Evolutionary conservation across 2,797 vertebrate genomes (phyloP), one percentile per base, ranked within the genome.

Genomic region (Myripristis jacobus): DNA sequence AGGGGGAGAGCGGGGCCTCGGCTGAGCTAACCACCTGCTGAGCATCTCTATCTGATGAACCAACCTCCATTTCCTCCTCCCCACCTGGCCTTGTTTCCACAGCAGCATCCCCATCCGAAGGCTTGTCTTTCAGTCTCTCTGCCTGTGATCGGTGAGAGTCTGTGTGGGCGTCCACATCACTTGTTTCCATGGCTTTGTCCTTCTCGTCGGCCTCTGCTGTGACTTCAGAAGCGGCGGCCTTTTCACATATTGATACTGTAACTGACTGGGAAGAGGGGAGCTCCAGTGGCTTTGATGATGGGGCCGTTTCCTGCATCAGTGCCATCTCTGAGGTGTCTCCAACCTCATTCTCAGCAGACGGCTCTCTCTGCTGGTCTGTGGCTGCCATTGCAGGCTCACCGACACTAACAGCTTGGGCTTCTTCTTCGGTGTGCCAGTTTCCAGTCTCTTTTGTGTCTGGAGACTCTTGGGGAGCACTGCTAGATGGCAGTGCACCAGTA

Each of bases 351-450:
- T 80, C 80, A 72, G 69, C 53, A 65, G 73, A 79, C 2, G 16
- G 88, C 90, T 85, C 91, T 85, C 79, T 86, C 90, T 90, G 84
- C 85, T 92, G 91, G 85, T 60, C 66, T n/a, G 3, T 11, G 3
- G 41, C 18, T 1, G 55, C 67, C 73, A 88, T 84, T 89, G 78
- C 91, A 73, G 63, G 54, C 66, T 83, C 55, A 38, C 24, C 6
- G 5, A 34, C 54, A 5, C 27, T 8, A 0, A 34, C 54, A 5
- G 47, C 52, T 12, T 8, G 31, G 10, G 15, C n/a, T n/a, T n/a
- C 36, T n/a, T 56, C 75, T 36, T 70, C 25, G 6, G 34, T 21
- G 60, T 12, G 43, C 19, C 0, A 18, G 43, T 25, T 65, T n/a
- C 69, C 66, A 15, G 0, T 48, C 7, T 6, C 47, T 15, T 52